Base-by-base conservation (phyloP, 2,113 vertebrate species). In the Gambusia affinis region DNA sequence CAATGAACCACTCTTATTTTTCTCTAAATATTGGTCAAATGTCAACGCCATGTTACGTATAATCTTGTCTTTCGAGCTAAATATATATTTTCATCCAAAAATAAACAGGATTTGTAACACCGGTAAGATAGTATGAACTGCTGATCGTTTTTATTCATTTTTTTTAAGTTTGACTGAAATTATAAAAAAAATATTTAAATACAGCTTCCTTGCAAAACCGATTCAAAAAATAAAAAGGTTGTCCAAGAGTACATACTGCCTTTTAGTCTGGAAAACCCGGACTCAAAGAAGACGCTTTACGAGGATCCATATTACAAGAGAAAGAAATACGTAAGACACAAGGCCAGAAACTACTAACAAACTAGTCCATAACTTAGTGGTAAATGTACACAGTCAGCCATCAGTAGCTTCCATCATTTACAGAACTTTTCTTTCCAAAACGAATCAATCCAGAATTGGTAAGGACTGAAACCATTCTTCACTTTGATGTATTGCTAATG, bases 401-500 rank as follows among this genome's bases (percentile, higher is more conserved):
- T 70, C 60, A 75, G 30, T 17, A 57, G 64, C 22, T 79, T 42
- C 57, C 29, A 47, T 39, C 3, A 12, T 68, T 79, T 67, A 29
- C 14, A 83, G 74, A 35, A 14, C 31, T 37, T 24, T 12, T 80
- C 76, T 33, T 31, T 77, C 47, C 65, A 42, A 78, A 81, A 88
- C 68, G 68, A 85, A 85, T 74, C 69, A 79, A 70, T 73, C n/a
- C 12, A 30, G 78, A 75, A 78, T 79, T 83, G 74, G 82, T 70
- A 85, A 83, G 75, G 82, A 86, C 82, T 73, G 72, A 81, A 71
- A 84, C 61, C 67, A 70, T 84, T 81, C 75, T 73, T 81, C 73
- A 79, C 87, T 92, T 90, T 89, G 87, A 92, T 92, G 86, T 83
- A 47, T 79, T 70, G 82, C 81, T 88, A 93, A 91, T 75, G 72